These are phyloP conservation scores for Coryphaenoides rupestris DNA, from an alignment of 2,113 vertebrate species.

Conservation along the genomic window DNA sequence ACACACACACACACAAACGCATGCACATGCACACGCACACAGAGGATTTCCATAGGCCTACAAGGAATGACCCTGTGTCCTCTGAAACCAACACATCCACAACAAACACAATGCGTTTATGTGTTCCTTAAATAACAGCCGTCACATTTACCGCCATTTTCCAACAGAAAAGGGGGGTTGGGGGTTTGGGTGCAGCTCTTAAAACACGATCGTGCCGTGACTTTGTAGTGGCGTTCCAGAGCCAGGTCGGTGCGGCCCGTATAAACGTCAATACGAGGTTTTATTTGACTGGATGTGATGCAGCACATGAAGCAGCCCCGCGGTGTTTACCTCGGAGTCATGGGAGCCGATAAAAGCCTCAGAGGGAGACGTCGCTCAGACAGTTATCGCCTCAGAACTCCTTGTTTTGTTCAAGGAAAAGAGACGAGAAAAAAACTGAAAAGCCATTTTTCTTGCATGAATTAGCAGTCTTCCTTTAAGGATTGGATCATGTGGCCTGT, in stretches of 20 bases:
- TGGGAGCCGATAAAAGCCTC: slow-evolving; percentile 13
- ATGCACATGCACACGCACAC: not conserved
- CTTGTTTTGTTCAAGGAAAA: not conserved
- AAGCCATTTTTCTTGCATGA: not conserved
- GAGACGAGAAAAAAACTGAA: slow-evolving; percentile 5
- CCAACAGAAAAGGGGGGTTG: too few species aligned
- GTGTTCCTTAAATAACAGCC: too few species aligned
- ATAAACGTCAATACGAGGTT: slow-evolving; percentile 51
- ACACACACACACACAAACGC: slow-evolving; percentile 3
- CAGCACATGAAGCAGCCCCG: slow-evolving; percentile 13
- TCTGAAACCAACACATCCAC: too few species aligned
- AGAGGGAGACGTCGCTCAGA: slow-evolving; percentile 22
- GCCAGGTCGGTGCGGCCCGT: slow-evolving; percentile 38
- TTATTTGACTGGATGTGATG: slow-evolving; percentile 34
- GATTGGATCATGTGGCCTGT: too few species aligned
- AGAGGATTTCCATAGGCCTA: too few species aligned
- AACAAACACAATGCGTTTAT: too few species aligned
- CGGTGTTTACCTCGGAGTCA: slow-evolving; percentile 17
- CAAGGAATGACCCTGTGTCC: too few species aligned
- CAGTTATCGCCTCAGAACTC: slow-evolving; percentile 18
- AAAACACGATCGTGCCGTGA: slow-evolving; percentile 45
- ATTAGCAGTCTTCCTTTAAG: too few species aligned
- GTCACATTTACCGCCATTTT: too few species aligned
- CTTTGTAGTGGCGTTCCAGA: slow-evolving; percentile 24
- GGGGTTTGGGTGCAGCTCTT: too few species aligned